phyloP scores from a whole-genome alignment of 2,888 invertebrate genomes.

The Apotomis turbidana region DNA sequence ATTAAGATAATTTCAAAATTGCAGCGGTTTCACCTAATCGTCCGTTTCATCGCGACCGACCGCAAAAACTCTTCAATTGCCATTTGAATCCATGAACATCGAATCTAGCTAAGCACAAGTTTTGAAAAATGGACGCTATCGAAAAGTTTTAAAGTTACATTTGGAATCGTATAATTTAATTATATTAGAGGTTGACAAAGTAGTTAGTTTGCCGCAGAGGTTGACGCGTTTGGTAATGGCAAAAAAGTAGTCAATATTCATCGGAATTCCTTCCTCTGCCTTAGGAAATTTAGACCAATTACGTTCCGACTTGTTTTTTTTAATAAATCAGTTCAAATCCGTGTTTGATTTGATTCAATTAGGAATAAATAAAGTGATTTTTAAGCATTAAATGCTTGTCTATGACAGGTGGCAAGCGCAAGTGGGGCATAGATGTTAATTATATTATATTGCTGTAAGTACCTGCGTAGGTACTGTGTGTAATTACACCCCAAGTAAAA shows the following conservation, averaged over 20 bases:
- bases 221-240: slow-evolving; percentile 15
- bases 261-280: slow-evolving; percentile 29
- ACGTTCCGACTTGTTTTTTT: slow-evolving; percentile 8
- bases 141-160: not conserved
- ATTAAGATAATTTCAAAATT: slow-evolving; percentile 28
- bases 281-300: slow-evolving; percentile 32
- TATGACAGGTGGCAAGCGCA: not conserved
- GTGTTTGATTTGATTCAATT: slow-evolving; percentile 7
- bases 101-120: not conserved
- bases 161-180: not conserved
- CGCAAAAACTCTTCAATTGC: slow-evolving; percentile 51
- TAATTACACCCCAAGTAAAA: too few relatives aligned
- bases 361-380: not conserved
- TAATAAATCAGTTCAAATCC: slow-evolving; percentile 20
- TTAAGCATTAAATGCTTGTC: not conserved
- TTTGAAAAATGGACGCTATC: not conserved
- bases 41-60: slow-evolving; percentile 43
- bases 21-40: slow-evolving; percentile 48
- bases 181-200: not conserved
- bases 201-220: slow-evolving; percentile 13
- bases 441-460: not conserved
- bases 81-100: slow-evolving; percentile 7
- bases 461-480: too few relatives aligned
- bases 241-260: slow-evolving; percentile 32
- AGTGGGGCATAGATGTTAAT: not conserved